Conservation (phyloP, 2,797 vertebrate genomes). For the Nannoperca australis region DNA sequence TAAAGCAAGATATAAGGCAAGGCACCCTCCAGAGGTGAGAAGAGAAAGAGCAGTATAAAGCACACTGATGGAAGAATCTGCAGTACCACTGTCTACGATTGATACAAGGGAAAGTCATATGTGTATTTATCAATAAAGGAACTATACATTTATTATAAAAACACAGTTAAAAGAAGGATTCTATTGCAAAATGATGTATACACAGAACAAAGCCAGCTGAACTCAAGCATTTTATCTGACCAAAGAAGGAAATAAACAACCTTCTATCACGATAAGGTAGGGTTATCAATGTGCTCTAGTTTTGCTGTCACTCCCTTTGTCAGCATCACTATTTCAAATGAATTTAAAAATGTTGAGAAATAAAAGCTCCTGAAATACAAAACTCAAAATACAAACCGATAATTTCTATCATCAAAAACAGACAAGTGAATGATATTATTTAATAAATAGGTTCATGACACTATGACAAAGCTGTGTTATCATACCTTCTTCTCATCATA, state of each 20-base stretch:
- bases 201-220: not conserved
- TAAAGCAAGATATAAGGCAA: slow-evolving; percentile 25
- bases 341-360: not conserved
- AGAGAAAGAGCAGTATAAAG: slow-evolving; percentile 16
- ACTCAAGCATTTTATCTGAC: not conserved
- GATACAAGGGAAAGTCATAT: not conserved
- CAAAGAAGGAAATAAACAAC: not conserved
- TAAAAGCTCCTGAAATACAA: not conserved
- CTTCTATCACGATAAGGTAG: not conserved
- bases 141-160: not conserved
- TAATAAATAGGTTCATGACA: not conserved
- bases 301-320: not conserved
- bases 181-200: not conserved
- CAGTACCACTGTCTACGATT: not conserved
- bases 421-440: not conserved
- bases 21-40: slow-evolving; percentile 50
- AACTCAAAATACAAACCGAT: not conserved
- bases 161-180: not conserved
- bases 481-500: slow-evolving; percentile 10
- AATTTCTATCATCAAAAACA: not conserved
- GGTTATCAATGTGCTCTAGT: not conserved
- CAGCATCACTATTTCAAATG: not conserved
- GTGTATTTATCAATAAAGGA: not conserved
- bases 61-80: not conserved
- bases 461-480: slow-evolving; percentile 7